Conservation (phyloP, 2,888 invertebrate genomes). For the Lasioglossum calceatum region DNA sequence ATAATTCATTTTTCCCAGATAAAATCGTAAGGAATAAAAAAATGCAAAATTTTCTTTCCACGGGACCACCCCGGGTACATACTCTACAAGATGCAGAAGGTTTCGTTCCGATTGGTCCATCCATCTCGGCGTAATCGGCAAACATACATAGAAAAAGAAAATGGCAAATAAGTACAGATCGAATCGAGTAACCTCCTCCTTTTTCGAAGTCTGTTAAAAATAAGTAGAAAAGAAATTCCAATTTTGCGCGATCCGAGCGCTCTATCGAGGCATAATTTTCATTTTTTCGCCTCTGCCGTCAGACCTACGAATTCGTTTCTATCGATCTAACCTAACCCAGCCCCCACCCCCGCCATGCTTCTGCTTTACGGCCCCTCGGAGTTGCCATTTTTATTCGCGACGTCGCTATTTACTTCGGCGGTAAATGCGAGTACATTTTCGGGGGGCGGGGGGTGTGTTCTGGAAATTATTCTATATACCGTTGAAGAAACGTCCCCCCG, state of each 20-base stretch:
- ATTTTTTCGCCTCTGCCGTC: not conserved
- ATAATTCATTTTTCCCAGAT: too few relatives aligned
- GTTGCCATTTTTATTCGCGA: not conserved
- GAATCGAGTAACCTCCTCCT: too few relatives aligned
- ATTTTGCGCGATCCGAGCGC: not conserved
- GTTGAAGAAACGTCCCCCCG: conserved; percentile 21
- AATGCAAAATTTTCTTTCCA: too few relatives aligned
- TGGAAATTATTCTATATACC: conserved; percentile 3
- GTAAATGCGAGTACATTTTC: not conserved
- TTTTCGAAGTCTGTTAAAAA: too few relatives aligned
- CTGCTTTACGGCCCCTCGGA: not conserved
- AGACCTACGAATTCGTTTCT: not conserved
- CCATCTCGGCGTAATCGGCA: too few relatives aligned
- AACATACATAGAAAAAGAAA: too few relatives aligned
- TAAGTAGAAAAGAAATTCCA: not conserved
- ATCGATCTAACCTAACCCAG: not conserved
- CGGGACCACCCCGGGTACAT: too few relatives aligned
- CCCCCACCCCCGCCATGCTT: not conserved
- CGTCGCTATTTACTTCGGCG: not conserved
- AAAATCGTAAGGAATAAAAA: too few relatives aligned
- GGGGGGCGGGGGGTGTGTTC: not conserved
- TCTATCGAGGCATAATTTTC: not conserved
- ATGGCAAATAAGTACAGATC: too few relatives aligned
- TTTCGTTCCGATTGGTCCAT: too few relatives aligned
- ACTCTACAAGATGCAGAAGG: too few relatives aligned